Conservation (phyloP, 2,113 vertebrate genomes). For the Calidris pygmaea region DNA sequence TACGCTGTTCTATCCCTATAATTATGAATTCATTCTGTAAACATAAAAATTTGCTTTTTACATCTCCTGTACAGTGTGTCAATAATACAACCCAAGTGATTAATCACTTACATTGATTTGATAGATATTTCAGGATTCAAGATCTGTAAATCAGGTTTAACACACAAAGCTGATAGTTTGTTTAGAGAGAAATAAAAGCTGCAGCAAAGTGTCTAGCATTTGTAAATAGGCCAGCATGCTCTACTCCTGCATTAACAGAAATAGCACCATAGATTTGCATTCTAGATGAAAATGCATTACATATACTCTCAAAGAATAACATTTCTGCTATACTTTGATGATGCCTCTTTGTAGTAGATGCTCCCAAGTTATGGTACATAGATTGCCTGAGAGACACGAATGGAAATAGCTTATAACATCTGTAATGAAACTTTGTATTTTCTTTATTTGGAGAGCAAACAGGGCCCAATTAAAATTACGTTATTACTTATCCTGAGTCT, state of each 20-base stretch:
- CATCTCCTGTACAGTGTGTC: background rate
- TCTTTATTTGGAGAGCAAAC: background rate
- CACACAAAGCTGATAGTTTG: background rate
- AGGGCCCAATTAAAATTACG: background rate
- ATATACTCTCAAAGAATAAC: background rate
- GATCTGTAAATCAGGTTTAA: background rate
- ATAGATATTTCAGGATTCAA: background rate
- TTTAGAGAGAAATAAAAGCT: background rate
- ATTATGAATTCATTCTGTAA: conserved; percentile 3
- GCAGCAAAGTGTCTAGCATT: background rate
- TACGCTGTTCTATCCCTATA: background rate
- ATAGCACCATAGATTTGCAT: background rate
- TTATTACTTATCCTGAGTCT: background rate
- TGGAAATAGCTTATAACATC: background rate
- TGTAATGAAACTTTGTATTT: background rate
- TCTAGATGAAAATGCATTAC: background rate
- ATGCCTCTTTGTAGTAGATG: background rate
- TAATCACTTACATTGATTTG: background rate
- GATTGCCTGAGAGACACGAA: background rate
- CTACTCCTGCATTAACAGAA: background rate
- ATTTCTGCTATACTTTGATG: background rate
- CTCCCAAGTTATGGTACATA: background rate
- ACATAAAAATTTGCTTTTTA: background rate
- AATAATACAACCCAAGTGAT: background rate
- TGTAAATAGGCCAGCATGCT: background rate